Conservation (phyloP, 1,140 invertebrate genomes). For the Trichonephila clavata region DNA sequence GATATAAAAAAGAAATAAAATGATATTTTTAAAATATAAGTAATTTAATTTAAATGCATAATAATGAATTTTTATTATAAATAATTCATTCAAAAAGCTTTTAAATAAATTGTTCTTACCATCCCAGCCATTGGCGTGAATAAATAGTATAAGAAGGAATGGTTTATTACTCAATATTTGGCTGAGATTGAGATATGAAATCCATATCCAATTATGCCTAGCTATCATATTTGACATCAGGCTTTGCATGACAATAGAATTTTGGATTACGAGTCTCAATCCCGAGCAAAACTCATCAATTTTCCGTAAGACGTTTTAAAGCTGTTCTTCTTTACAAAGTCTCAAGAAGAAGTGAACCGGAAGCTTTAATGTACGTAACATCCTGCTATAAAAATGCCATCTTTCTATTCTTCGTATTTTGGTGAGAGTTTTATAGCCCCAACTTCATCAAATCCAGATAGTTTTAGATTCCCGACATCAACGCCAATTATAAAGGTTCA, state of each 20-base stretch:
- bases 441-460: conserved; percentile 43
- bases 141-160: background rate
- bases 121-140: too few relatives aligned
- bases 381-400: background rate
- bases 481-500: background rate
- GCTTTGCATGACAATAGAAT: background rate
- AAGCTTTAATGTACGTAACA: conserved; percentile 38
- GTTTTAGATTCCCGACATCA: conserved; percentile 29
- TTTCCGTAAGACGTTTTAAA: background rate
- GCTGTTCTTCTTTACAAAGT: conserved; percentile 22
- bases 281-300: conserved; percentile 3
- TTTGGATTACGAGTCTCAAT: background rate
- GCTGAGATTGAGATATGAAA: background rate
- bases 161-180: background rate
- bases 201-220: conserved; percentile 2
- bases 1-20: too few relatives aligned
- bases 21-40: too few relatives aligned
- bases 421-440: conserved; percentile 2
- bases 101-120: too few relatives aligned
- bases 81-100: too few relatives aligned
- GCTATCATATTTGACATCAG: conserved; percentile 27
- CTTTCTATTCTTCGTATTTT: conserved; percentile 43
- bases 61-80: too few relatives aligned
- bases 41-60: too few relatives aligned
- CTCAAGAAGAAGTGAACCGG: background rate